Evolutionary conservation across 2,113 vertebrate species (phyloP), one percentile per base, ranked within the genome.

Genomic region (Camelus dromedarius): DNA sequence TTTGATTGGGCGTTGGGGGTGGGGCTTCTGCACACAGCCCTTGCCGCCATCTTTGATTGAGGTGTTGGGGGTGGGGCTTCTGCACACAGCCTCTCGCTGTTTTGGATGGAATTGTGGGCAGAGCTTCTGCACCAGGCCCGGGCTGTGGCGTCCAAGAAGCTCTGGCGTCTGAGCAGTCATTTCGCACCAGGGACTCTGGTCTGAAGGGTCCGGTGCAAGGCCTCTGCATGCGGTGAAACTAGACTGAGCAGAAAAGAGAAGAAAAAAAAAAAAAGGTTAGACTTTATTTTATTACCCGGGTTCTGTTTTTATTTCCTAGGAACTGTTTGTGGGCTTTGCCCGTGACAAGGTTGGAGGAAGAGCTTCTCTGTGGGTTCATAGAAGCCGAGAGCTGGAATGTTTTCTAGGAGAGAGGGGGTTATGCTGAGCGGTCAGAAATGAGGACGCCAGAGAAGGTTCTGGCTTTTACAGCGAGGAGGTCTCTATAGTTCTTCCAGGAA

Each of bases 171-270:
- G 38, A 4, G 38, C 38, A 42, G 38, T 42, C 38, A 42, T 56
- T 35, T 35, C 5, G 20, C 20, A 9, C 22, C 12, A 5, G 50
- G 20, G 24, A 8, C 6, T 35, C 12, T 5, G 6, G 76, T 7
- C 6, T 8, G 20, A 24, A 35, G 50, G 62, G 13, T 13, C 13
- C 0, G 7, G 28, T 26, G 13, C 0, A 2, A 56, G 48, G 50
- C 7, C 4, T 56, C 32, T 56, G 32, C 32, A 15, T 0, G 26
- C 38, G 15, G 76, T 24, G 20, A 77, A 32, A 35, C 32, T 24
- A 8, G 50, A 24, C 76, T 56, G 19, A 1, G 0, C 52, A 3
- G 2, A 15, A 32, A 56, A 32, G 52, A 26, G 56, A 56, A 79
- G 20, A 35, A 56, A 35, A 20, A 26, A 79, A 79, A 56, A 79